Percentiles rank a stretch among this genome's conserved stretches.
These are phyloP conservation scores for Volucella zonaria DNA, from an alignment of 2,888 invertebrate genomes.

Conservation along the genomic window DNA sequence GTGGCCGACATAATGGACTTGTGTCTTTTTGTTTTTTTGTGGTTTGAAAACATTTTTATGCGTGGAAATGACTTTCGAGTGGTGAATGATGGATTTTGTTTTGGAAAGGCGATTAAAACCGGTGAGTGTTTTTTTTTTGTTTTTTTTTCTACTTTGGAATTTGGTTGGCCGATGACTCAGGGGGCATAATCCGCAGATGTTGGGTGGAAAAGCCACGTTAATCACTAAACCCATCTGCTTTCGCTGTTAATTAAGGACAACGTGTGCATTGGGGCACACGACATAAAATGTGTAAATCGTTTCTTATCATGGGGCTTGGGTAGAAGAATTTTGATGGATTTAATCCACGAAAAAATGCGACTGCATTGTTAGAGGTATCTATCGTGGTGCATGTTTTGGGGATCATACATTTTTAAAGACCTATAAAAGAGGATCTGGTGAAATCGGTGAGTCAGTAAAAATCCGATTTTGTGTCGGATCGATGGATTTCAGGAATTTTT, in stretches of 20 bases:
- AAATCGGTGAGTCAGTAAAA: constrained; percentile 6
- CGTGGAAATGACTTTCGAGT: constrained; percentile 24
- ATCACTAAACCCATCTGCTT: constrained; percentile 41
- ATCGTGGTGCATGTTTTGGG: constrained; percentile 32
- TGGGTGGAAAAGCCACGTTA: constrained; percentile 21
- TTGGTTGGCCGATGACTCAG: constrained; percentile 24
- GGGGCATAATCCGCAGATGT: constrained; percentile 39
- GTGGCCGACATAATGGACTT: constrained; percentile 33
- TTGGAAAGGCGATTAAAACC: constrained; percentile 22
- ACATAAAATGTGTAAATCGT: constrained; percentile 19
- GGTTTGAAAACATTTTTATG: not conserved
- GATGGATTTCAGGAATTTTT: too few relatives aligned
- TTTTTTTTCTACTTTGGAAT: not conserved
- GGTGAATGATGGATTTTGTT: constrained; percentile 15
- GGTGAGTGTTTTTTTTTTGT: not conserved
- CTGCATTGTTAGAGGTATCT: constrained; percentile 23
- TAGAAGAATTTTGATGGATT: constrained; percentile 47
- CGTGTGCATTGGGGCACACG: constrained; percentile 8
- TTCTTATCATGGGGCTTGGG: constrained; percentile 36
- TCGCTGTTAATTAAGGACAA: constrained; percentile 31
- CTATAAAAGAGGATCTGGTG: not conserved
- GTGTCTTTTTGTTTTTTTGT: not conserved
- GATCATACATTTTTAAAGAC: not conserved
- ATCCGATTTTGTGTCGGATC: too few relatives aligned
- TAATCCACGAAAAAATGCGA: constrained; percentile 14